Evolutionary conservation across 2,888 invertebrate species (phyloP).

Genomic region (Mythimna lalbum): DNA sequence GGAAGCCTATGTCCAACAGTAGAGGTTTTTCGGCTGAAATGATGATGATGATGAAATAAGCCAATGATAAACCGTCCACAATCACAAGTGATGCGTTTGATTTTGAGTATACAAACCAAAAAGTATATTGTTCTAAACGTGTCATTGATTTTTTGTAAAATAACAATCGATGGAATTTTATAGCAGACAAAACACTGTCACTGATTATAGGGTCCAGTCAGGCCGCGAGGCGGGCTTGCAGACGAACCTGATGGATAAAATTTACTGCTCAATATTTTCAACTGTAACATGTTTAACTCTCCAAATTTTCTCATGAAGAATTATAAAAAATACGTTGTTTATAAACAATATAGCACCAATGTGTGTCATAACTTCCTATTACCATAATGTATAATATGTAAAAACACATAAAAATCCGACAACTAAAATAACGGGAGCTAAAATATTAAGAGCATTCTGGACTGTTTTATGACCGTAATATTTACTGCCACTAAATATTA

Average conservation of each 20-base stretch:
- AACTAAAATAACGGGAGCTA: constrained; percentile 69
- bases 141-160: constrained; percentile 52
- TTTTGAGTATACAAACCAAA: no score
- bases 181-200: constrained; percentile 21
- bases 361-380: constrained; percentile 61
- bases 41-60: no score
- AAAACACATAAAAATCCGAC: constrained; percentile 55
- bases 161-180: constrained; percentile 28
- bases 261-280: constrained; percentile 2
- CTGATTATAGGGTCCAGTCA: constrained; percentile 52
- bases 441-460: constrained; percentile 79
- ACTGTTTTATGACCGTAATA: constrained; percentile 80
- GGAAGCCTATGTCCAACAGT: no score
- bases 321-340: constrained; percentile 46
- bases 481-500: constrained; percentile 86
- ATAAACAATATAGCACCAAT: constrained; percentile 41
- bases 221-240: constrained; percentile 31
- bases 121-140: constrained; percentile 10
- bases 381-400: constrained; percentile 44
- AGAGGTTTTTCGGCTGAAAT: no score
- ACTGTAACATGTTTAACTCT: constrained; percentile 17
- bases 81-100: no score
- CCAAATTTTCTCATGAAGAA: constrained; percentile 16
- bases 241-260: constrained; percentile 26
- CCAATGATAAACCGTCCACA: no score